Percentiles rank a stretch among this genome's conserved stretches.
phyloP scores from a whole-genome alignment of 2,797 vertebrate genomes.

The Danio aesculapii region DNA sequence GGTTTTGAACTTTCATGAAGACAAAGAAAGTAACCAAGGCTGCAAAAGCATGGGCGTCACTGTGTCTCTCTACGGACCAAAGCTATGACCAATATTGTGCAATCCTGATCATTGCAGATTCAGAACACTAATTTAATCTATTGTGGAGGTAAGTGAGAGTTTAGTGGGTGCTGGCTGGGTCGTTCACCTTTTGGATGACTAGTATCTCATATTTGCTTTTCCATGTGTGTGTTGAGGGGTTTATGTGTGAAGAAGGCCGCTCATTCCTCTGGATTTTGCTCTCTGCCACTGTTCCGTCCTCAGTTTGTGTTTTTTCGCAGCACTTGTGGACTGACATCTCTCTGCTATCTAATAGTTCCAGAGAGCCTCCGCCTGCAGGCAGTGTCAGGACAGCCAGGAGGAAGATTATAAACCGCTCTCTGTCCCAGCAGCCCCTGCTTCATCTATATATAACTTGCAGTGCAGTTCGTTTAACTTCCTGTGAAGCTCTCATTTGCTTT shows the following conservation, averaged over 20 bases:
- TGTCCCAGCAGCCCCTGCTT: constrained; percentile 28
- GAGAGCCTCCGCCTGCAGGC: constrained; percentile 9
- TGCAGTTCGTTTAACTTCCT: constrained; percentile 22
- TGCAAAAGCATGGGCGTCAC: neutral
- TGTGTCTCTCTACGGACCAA: neutral
- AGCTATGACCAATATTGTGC: neutral
- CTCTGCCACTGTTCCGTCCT: constrained; percentile 2
- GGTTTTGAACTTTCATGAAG: neutral
- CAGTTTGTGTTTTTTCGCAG: neutral
- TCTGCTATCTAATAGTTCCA: constrained; percentile 51
- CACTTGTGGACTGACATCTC: constrained; percentile 59
- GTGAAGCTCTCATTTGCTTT: constrained; percentile 30
- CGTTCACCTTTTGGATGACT: neutral
- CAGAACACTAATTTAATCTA: neutral
- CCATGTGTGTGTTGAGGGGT: constrained; percentile 52
- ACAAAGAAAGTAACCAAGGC: neutral
- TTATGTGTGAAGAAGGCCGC: constrained; percentile 31
- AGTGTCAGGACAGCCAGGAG: constrained; percentile 17
- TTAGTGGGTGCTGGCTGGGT: constrained; percentile 9
- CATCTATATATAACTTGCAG: constrained; percentile 32
- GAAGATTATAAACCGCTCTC: constrained; percentile 35
- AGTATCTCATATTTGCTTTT: constrained; percentile 57
- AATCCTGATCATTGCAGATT: neutral
- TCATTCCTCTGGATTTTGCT: constrained; percentile 24
- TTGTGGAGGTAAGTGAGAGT: neutral